Evolutionary conservation across 2,113 vertebrate genomes (phyloP).

Genomic region (Poecilia latipinna): DNA sequence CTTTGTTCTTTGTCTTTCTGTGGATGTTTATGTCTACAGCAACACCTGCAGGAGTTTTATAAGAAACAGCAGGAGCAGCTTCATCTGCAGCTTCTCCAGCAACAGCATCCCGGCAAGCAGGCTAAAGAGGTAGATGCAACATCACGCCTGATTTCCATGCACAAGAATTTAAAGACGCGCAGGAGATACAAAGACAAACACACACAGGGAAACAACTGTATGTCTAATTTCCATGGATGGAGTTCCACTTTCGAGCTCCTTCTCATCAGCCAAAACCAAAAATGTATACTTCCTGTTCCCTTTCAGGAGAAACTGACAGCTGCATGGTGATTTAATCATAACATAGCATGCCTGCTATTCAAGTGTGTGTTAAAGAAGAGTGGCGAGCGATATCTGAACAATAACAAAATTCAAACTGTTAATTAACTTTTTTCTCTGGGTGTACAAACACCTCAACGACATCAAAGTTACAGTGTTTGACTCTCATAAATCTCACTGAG

Average conservation of each 20-base stretch:
- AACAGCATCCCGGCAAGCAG: conserved; percentile 96
- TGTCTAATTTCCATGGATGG: neutral
- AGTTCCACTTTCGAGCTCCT: neutral
- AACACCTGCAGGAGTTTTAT: conserved; percentile 99
- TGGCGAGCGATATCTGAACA: conserved; percentile 11
- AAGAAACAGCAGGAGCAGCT: conserved; percentile 99
- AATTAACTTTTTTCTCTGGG: conserved; percentile 42
- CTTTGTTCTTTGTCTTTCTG: conserved; percentile 36
- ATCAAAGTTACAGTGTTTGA: conserved; percentile 86
- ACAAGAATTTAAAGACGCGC: neutral
- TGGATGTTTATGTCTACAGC: conserved; percentile 85
- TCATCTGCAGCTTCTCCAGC: conserved; percentile 99
- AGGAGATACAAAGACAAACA: neutral
- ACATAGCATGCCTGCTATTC: neutral
- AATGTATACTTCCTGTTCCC: neutral
- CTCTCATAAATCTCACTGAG: conserved; percentile 98
- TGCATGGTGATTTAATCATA: neutral
- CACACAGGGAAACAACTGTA: neutral
- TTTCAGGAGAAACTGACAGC: neutral
- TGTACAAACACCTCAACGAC: conserved; percentile 17
- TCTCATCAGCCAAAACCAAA: neutral
- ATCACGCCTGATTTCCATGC: neutral
- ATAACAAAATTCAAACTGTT: conserved; percentile 33
- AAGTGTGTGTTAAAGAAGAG: conserved; percentile 8
- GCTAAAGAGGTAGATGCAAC: conserved; percentile 89